Evolutionary conservation across 2,113 vertebrate genomes (phyloP).

Genomic region (Zosterops lateralis): DNA sequence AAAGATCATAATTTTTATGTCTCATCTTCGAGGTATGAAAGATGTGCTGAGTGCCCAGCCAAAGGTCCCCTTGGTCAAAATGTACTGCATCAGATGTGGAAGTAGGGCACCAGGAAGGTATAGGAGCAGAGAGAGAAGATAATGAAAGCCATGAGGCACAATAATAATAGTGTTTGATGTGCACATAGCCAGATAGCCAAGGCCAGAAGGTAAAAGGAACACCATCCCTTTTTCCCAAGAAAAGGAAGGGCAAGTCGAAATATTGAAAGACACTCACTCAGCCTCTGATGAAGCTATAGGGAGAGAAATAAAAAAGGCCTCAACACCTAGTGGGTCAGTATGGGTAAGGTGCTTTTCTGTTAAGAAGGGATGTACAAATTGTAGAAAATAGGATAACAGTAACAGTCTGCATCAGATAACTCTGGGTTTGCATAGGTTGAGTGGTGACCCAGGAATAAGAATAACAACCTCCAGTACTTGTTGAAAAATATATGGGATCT

Average conservation of each 20-base stretch:
- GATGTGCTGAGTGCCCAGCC: not conserved
- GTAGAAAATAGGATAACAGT: not conserved
- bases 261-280: not conserved
- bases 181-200: not conserved
- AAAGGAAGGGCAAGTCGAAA: not conserved
- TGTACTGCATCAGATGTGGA: fast-evolving
- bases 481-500: not conserved
- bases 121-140: not conserved
- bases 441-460: not conserved
- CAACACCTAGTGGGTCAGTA: not conserved
- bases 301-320: not conserved
- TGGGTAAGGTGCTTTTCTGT: not conserved
- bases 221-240: not conserved
- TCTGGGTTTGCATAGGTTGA: not conserved
- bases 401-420: not conserved
- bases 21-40: not conserved
- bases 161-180: not conserved
- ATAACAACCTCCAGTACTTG: not conserved
- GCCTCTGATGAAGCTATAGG: not conserved
- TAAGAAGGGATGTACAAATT: not conserved
- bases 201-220: not conserved
- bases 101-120: not conserved
- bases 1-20: not conserved
- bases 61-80: not conserved
- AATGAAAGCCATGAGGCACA: not conserved